Evolutionary conservation across 2,888 invertebrate species (phyloP), one percentile per base, ranked within the genome.

Genomic region (Druceiella hillmani): DNA sequence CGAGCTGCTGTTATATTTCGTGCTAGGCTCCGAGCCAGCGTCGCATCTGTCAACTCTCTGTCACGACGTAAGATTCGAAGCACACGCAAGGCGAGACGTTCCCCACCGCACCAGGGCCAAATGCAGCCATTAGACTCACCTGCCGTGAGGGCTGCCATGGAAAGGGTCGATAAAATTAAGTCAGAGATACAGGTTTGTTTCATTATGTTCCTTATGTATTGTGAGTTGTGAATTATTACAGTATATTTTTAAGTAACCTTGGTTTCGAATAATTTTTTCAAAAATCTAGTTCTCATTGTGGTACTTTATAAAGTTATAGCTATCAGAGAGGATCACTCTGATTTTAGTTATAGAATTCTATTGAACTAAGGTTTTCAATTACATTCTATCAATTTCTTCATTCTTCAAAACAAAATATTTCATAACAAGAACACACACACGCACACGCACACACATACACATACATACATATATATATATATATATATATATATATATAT

Each of bases 1-100:
- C 65, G 63, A 46, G 69, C 68, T 2, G 69, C 69, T 2, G 62
- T 63, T 4, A 62, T 69, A 52, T 70, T 69, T 54, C 64, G 68
- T 0, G 59, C 61, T 36, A 58, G 68, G 2, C 50, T 62, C 4
- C 59, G 61, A 15, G 52, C 63, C 3, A 57, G 62, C 2, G 45
- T 52, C 1, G 65, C 64, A 4, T 56, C 62, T 1, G 55, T 55
- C 29, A 40, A 1, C 50, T 55, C n/a, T 38, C 40, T 6, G 24
- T 33, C 2, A 27, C 25, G 4, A 13, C 20, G 12, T 16, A 41
- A 33, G 45, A 33, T 43, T 48, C 40, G 47, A 45, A 41, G 63
- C 60, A 29, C 62, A 24, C 32, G 17, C n/a, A n/a, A n/a, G n/a
- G n/a, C n/a, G 44, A 25, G 44, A 44, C 22, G 30, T 37, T 2